These are phyloP conservation scores for Eilema sororculum DNA, from an alignment of 2,888 invertebrate genomes.

Conservation along the genomic window DNA sequence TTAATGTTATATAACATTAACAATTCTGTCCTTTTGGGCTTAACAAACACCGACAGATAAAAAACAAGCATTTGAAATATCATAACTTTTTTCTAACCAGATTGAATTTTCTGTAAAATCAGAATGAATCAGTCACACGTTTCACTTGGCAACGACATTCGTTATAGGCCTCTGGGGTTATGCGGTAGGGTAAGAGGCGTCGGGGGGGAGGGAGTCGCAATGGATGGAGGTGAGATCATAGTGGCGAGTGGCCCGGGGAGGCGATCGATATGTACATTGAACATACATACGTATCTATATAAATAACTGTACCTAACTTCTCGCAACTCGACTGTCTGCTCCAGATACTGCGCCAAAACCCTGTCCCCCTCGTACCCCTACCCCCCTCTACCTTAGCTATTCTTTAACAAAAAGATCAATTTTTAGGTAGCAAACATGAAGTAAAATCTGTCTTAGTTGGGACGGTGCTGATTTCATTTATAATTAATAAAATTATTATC, in stretches of 20 bases:
- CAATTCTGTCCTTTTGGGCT: not conserved
- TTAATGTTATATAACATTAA: not conserved
- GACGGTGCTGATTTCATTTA: not conserved
- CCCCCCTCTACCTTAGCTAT: conserved; percentile 62
- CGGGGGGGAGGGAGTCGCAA: conserved; percentile 72
- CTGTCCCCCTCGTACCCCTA: conserved; percentile 67
- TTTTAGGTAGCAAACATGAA: conserved; percentile 44
- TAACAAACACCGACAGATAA: not conserved
- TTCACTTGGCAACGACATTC: conserved; percentile 63
- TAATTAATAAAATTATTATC: not conserved
- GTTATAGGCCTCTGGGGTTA: conserved; percentile 77
- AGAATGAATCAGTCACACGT: conserved; percentile 48
- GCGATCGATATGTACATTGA: conserved; percentile 87
- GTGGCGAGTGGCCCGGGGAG: conserved; percentile 86
- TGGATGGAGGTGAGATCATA: conserved; percentile 87
- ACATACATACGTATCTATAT: conserved; percentile 85
- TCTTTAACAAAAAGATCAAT: conserved; percentile 60
- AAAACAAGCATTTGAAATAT: not conserved
- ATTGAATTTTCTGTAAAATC: conserved; percentile 4
- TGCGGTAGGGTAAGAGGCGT: conserved; percentile 69
- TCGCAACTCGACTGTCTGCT: conserved; percentile 85
- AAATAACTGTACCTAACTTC: conserved; percentile 85
- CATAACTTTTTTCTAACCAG: not conserved
- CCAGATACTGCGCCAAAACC: conserved; percentile 86
- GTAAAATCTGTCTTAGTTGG: conserved; percentile 10